Base-by-base conservation (phyloP, 2,888 invertebrate genomes). In the Microctonus hyperodae region DNA sequence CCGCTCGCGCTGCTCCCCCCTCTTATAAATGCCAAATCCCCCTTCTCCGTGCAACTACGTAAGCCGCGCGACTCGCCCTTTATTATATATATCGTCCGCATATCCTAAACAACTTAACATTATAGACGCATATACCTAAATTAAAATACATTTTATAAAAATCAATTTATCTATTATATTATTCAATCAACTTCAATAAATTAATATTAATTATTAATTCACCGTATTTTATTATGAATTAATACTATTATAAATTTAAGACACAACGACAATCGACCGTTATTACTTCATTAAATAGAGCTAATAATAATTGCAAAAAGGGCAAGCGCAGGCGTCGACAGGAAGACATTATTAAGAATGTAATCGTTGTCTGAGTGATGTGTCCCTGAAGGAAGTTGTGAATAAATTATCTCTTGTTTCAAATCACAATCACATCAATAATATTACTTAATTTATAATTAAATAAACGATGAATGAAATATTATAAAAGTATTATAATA, bases 281-380 rank as follows among this genome's bases (percentile, higher is more conserved):
- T 56, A 55, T 64, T 44, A 44, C 16, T 16, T 44, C 16, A 44
- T 44, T n/a, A 40, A 44, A 55, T 40, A 55, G 37, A 59, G 37
- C 35, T 44, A 59, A 55, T 53, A 37, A 59, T 40, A 64, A 40
- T 31, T 40, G 48, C 37, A 22, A 37, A 69, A 33, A 63, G 59
- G 33, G 55, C 33, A 20, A 20, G 61, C 55, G 64, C 62, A 33
- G 67, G 55, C 66, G 61, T 55, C 50, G 37, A 40, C 80, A 78
- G 81, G 81, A 81, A 80, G 74, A 71, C 74, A 78, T 79, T 76
- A 77, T 80, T 81, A 79, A 80, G 75, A 71, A 63, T 67, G 33
- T 64, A 50, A 58, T 58, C 20, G 56, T 40, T 22, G 25, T 20
- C 33, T 63, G 35, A 22, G 37, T 58, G 33, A 48, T 50, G n/a